Conservation (phyloP, 2,797 vertebrate species). For the Tympanoctomys barrerae region DNA sequence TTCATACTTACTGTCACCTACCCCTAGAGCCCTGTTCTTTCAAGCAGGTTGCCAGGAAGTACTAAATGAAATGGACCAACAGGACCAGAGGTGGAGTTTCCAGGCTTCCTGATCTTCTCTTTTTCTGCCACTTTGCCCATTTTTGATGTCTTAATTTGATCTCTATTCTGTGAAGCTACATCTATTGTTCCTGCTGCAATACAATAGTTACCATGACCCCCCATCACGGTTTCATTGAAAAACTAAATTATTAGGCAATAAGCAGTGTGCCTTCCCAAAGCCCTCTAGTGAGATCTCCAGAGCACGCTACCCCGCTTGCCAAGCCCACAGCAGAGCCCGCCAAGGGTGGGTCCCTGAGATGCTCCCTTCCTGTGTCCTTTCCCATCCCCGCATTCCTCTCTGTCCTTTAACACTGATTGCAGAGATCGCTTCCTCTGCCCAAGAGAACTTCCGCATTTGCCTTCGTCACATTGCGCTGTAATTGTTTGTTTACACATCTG, state of each 20-base stretch:
- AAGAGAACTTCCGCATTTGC: slow-evolving; percentile 72
- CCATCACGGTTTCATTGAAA: background rate
- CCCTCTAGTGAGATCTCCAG: background rate
- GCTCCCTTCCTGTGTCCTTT: background rate
- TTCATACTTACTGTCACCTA: background rate
- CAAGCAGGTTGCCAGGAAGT: background rate
- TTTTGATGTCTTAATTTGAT: background rate
- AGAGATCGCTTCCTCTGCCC: slow-evolving; percentile 59
- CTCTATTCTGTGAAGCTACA: slow-evolving; percentile 10
- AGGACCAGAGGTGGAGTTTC: background rate
- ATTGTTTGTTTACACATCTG: slow-evolving; percentile 85
- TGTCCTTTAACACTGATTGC: background rate
- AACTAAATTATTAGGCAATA: background rate
- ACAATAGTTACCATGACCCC: background rate
- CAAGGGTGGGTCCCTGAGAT: background rate
- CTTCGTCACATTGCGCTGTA: slow-evolving; percentile 53
- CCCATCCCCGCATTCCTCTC: background rate
- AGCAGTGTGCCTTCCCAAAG: background rate
- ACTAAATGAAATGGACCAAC: background rate
- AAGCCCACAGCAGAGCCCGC: background rate
- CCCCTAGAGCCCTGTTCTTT: background rate
- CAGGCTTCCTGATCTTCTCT: background rate
- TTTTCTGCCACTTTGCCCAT: background rate
- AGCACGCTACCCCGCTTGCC: background rate
- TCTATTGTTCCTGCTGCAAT: slow-evolving; percentile 21